Conservation (phyloP, 2,888 invertebrate species). For the Melieria crassipennis region DNA sequence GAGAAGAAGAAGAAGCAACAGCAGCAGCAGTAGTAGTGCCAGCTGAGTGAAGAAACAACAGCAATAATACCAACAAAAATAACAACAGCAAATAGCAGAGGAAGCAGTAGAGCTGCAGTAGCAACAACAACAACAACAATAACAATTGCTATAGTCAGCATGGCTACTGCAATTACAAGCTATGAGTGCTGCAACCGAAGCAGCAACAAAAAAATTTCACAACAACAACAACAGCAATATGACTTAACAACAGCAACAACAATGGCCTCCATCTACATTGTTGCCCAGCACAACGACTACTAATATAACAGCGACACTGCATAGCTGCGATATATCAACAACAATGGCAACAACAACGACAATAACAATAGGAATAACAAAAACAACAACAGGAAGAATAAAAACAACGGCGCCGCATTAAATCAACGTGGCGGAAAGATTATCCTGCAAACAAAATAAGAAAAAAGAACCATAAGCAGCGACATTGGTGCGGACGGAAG, state of each 20-base stretch:
- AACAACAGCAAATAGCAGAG: background rate
- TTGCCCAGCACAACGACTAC: too few species aligned
- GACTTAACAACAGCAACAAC: too few species aligned
- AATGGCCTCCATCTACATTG: too few species aligned
- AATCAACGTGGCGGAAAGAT: slow-evolving; percentile 39
- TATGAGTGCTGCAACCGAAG: too few species aligned
- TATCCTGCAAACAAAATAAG: slow-evolving; percentile 21
- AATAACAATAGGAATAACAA: slow-evolving; percentile 3
- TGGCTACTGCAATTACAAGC: too few species aligned
- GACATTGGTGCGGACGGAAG: background rate
- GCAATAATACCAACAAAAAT: background rate
- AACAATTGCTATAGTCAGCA: background rate
- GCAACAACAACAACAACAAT: slow-evolving; percentile 5
- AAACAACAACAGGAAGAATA: slow-evolving; percentile 15
- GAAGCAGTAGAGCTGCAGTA: background rate
- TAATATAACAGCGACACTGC: background rate
- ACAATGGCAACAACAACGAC: slow-evolving; percentile 22
- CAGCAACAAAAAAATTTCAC: too few species aligned
- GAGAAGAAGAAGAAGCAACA: background rate
- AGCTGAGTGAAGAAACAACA: background rate
- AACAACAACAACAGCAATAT: too few species aligned
- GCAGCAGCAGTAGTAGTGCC: too few species aligned
- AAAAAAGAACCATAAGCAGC: background rate
- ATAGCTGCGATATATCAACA: slow-evolving; percentile 1
- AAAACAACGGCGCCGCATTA: slow-evolving; percentile 19